These are phyloP conservation scores for Tanypteryx hageni DNA, from an alignment of 2,888 invertebrate species.

Conservation along the genomic window DNA sequence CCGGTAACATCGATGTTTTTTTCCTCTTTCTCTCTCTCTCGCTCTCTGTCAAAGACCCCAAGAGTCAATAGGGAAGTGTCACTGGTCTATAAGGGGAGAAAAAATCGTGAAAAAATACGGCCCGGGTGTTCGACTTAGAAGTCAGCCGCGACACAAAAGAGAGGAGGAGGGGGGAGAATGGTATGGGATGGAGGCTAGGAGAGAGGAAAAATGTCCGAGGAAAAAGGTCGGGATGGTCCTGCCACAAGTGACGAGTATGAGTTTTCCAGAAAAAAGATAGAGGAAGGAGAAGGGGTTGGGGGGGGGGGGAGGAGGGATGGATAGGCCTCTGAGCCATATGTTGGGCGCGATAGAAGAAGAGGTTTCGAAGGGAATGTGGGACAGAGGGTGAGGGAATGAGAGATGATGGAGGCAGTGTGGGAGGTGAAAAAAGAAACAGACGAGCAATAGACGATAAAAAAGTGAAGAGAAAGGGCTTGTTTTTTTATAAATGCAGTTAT, in stretches of 20 bases:
- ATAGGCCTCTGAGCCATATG: not conserved
- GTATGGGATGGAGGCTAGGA: not conserved
- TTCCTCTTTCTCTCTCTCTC: no score
- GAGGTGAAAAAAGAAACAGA: not conserved
- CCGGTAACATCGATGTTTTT: not conserved
- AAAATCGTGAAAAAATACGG: not conserved
- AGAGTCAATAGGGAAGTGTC: conserved; percentile 5
- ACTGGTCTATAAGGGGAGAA: not conserved
- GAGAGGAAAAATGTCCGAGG: not conserved
- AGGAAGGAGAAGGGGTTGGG: not conserved
- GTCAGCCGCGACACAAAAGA: not conserved
- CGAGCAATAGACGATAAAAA: not conserved
- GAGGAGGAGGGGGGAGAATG: not conserved
- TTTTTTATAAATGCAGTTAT: not conserved
- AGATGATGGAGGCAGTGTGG: no score
- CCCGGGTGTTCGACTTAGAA: not conserved
- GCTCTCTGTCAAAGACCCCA: not conserved
- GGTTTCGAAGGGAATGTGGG: not conserved
- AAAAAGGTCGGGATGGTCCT: not conserved
- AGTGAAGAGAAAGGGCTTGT: not conserved
- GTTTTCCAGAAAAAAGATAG: no score
- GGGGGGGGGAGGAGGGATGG: not conserved
- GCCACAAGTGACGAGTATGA: not conserved
- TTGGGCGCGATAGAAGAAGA: not conserved
- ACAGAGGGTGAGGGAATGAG: no score